phyloP scores from a whole-genome alignment of 2,888 invertebrate species.

The Metallyticus violacea region DNA sequence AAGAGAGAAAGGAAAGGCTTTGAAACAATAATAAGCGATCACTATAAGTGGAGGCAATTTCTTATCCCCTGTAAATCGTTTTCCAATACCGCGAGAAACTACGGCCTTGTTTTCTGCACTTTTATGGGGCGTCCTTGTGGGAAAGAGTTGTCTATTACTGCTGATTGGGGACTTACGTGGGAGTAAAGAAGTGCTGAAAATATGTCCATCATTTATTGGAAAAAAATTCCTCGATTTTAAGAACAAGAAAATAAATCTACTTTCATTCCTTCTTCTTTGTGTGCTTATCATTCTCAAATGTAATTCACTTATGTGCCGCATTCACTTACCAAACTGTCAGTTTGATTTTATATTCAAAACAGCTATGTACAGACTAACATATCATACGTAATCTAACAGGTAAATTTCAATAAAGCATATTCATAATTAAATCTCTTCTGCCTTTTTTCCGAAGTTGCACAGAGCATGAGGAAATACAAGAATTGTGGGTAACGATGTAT shows the following conservation, averaged over 20 bases:
- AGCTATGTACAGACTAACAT: too few relatives aligned
- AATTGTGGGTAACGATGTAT: too few relatives aligned
- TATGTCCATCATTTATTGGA: background rate
- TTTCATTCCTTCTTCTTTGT: background rate
- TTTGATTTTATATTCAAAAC: too few relatives aligned
- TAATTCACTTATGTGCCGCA: too few relatives aligned
- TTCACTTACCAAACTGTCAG: too few relatives aligned
- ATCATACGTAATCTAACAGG: too few relatives aligned
- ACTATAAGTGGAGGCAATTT: background rate
- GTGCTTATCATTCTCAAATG: too few relatives aligned
- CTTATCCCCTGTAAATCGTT: background rate
- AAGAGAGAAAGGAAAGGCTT: background rate
- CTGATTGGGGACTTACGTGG: background rate
- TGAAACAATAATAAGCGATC: background rate
- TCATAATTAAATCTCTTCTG: too few relatives aligned
- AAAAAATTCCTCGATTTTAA: background rate
- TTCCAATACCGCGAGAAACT: background rate
- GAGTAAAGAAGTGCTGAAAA: background rate
- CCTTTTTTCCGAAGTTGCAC: too few relatives aligned
- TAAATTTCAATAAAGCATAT: too few relatives aligned
- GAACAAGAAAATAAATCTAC: background rate
- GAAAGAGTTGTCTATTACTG: background rate
- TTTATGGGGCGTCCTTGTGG: background rate
- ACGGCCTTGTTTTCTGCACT: background rate
- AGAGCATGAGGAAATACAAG: too few relatives aligned